Conservation (phyloP, 2,888 invertebrate genomes). For the Rhabditoides inermis region DNA sequence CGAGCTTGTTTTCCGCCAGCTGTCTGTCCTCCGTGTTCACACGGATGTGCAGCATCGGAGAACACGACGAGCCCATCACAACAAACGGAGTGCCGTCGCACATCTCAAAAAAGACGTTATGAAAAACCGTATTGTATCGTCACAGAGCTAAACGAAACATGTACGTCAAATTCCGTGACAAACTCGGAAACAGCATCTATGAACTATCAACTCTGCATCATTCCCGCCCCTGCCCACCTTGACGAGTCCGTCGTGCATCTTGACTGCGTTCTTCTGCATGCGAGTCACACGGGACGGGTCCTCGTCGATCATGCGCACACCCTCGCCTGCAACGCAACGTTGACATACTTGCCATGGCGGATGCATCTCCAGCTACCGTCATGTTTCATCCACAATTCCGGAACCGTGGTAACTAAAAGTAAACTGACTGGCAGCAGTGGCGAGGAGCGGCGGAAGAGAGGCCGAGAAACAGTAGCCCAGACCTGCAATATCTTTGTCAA, state of each 20-base stretch:
- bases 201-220: too few relatives aligned
- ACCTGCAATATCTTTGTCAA: too few relatives aligned
- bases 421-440: conserved; percentile 66
- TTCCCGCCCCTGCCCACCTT: too few relatives aligned
- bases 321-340: conserved; percentile 27
- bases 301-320: conserved; percentile 44
- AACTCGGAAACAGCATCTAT: too few relatives aligned
- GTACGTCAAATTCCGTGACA: too few relatives aligned
- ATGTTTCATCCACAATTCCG: too few relatives aligned
- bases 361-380: too few relatives aligned
- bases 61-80: conserved; percentile 24
- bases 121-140: too few relatives aligned
- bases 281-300: conserved; percentile 39
- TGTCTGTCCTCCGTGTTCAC: conserved; percentile 15
- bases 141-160: too few relatives aligned
- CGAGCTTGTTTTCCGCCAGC: conserved; percentile 22
- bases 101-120: too few relatives aligned
- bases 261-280: conserved; percentile 18
- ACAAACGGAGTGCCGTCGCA: conserved; percentile 27
- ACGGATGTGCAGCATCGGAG: conserved; percentile 39
- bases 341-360: too few relatives aligned
- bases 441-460: conserved; percentile 81
- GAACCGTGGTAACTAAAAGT: too few relatives aligned
- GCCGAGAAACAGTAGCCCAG: conserved; percentile 91
- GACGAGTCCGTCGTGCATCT: conserved; percentile 21